Conservation (phyloP, 2,113 vertebrate species). For the Ascaphus truei region DNA sequence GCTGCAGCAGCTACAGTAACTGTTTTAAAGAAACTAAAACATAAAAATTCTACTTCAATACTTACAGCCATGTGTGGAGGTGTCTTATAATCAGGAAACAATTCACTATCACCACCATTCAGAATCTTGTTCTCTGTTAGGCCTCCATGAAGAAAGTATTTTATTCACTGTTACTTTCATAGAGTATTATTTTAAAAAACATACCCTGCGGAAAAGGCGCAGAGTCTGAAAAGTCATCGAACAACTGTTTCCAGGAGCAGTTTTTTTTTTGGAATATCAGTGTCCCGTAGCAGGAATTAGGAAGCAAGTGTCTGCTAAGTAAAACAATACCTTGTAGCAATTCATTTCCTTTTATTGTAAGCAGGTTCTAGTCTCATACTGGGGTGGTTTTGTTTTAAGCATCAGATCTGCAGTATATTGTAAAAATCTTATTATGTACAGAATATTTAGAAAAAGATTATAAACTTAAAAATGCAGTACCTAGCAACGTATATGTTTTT, state of each 20-base stretch:
- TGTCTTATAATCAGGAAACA: too few species aligned
- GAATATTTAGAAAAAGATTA: too few species aligned
- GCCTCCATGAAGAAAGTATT: too few species aligned
- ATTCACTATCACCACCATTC: too few species aligned
- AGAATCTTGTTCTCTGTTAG: too few species aligned
- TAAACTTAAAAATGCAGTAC: neutral
- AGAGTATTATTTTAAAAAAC: too few species aligned
- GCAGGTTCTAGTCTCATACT: neutral
- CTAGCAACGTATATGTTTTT: neutral
- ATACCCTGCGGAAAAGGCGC: neutral
- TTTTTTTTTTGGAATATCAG: neutral
- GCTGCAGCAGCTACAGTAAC: too few species aligned
- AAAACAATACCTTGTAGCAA: slow-evolving; percentile 46
- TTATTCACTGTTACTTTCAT: too few species aligned
- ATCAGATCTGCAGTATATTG: neutral
- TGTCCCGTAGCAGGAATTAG: slow-evolving; percentile 27
- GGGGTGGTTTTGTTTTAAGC: slow-evolving; percentile 25
- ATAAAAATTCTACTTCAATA: too few species aligned
- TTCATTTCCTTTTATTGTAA: slow-evolving; percentile 53
- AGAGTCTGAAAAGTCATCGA: neutral
- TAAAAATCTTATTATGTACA: slow-evolving; percentile 5
- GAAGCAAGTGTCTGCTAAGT: slow-evolving; percentile 43
- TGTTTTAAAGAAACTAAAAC: too few species aligned
- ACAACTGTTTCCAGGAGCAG: neutral
- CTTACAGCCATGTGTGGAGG: too few species aligned